Evolutionary conservation across 1,140 invertebrate genomes (phyloP), one percentile per base, ranked within the genome.

Genomic region (Babylonia areolata): DNA sequence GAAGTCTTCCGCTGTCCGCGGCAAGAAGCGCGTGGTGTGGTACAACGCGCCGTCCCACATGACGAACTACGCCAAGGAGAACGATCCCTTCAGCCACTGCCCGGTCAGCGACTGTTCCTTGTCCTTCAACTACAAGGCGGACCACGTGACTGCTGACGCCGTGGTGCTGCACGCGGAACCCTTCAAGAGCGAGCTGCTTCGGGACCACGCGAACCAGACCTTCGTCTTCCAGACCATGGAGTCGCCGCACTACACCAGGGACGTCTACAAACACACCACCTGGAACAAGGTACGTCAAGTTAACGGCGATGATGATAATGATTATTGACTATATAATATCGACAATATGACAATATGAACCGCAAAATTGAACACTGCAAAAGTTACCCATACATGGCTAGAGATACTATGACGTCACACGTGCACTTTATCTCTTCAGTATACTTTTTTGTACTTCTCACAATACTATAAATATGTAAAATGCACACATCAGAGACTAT

Each of bases 171-270:
- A 15, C 6, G 71, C 31, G 9, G 71, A 11, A 6, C 71, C 71
- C 20, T n/a, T 3, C 0, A 33, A 11, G 33, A 9, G 15, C 5
- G 71, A 11, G 9, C 12, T 35, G 9, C 31, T 6, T 31, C 33
- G 71, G 20, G 33, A 37, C 20, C 71, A 73, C 31, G 9, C 9
- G 3, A 31, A 37, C 5, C 71, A 73, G 28, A 9, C 35, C 71
- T 73, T 20, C 71, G 71, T 73, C 31, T 73, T 73, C 71, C 9
- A 35, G 31, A 73, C 35, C 71, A 73, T 73, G 71, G 71, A 73
- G 31, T 73, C 71, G 9, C 35, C 71, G 31, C 12, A 17, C 31
- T 20, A 37, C 31, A 73, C 71, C 33, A 20, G 71, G 6, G 35
- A 31, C 11, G 12, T 9, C 2, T 73, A 73, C 71, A 1, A 31